Evolutionary conservation across 1,140 invertebrate genomes (phyloP).

Genomic region (Leptinotarsa defecta): DNA sequence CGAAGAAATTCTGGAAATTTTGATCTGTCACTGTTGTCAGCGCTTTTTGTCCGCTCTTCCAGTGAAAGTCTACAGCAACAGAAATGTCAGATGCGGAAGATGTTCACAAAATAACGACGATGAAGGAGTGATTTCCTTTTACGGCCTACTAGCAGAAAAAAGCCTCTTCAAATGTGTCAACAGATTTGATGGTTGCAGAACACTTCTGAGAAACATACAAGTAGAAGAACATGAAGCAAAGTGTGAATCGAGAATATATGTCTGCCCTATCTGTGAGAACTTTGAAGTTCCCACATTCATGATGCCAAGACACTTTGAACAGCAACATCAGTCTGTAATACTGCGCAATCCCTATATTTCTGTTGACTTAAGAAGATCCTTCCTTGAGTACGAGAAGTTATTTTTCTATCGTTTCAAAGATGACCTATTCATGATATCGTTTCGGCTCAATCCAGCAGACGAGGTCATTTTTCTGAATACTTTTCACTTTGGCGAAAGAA

Average conservation of each 20-base stretch:
- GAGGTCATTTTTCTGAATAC: too few species aligned
- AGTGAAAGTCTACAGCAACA: not conserved
- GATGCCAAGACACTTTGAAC: not conserved
- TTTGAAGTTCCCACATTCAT: not conserved
- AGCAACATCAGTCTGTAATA: not conserved
- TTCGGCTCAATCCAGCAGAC: too few species aligned
- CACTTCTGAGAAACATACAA: not conserved
- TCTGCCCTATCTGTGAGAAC: not conserved
- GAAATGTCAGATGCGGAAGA: slow-evolving; percentile 1
- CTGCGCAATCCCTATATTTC: not conserved
- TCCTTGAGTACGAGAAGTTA: not conserved
- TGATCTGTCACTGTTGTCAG: not conserved
- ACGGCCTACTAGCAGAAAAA: not conserved
- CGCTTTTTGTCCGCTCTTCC: not conserved
- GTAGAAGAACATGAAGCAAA: not conserved
- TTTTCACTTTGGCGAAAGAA: too few species aligned
- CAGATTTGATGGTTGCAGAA: slow-evolving; percentile 5
- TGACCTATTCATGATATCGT: not conserved
- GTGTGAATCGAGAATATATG: not conserved
- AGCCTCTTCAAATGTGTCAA: not conserved
- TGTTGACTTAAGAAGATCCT: not conserved
- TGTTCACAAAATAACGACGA: not conserved
- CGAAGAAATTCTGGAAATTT: not conserved
- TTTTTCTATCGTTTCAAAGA: not conserved
- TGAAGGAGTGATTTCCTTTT: not conserved